Conservation (phyloP, 2,888 invertebrate genomes). For the Embidobia sp. region DNA sequence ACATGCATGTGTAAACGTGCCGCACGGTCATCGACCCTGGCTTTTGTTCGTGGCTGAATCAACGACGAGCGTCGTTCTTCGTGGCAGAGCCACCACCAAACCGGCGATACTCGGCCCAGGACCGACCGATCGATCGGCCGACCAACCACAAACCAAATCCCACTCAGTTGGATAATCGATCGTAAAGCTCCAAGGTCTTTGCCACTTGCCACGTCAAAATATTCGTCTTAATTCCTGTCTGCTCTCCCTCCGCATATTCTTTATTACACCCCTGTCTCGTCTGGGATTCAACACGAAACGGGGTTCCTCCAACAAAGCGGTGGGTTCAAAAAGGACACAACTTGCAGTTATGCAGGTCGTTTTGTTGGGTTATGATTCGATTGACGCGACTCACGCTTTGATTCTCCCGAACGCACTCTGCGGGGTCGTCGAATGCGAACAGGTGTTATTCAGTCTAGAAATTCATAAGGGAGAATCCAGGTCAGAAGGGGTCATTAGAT, state of each 20-base stretch:
- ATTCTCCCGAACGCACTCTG: conserved; percentile 6
- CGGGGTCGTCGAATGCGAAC: conserved; percentile 2
- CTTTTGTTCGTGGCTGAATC: conserved; percentile 67
- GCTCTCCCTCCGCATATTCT: no score
- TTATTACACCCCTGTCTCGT: no score
- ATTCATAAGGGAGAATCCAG: conserved; percentile 3
- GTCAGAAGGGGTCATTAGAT: conserved; percentile 4
- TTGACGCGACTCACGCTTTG: neutral
- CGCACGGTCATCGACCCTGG: conserved; percentile 64
- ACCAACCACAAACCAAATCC: conserved; percentile 62
- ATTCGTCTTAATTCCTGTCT: conserved; percentile 18
- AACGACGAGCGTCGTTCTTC: conserved; percentile 59
- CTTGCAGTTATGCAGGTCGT: neutral
- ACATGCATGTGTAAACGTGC: conserved; percentile 64
- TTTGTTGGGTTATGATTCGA: conserved; percentile 3
- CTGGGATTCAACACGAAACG: no score
- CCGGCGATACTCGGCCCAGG: conserved; percentile 64
- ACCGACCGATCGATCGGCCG: conserved; percentile 57
- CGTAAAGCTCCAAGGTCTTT: conserved; percentile 68
- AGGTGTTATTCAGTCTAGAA: conserved; percentile 15
- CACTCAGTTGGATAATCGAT: conserved; percentile 62
- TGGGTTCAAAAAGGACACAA: neutral
- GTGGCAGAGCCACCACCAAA: conserved; percentile 53
- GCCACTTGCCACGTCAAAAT: conserved; percentile 66
- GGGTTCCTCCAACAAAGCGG: no score